Evolutionary conservation across 2,113 vertebrate genomes (phyloP), one percentile per base, ranked within the genome.

Genomic region (Ammodytes dubius): DNA sequence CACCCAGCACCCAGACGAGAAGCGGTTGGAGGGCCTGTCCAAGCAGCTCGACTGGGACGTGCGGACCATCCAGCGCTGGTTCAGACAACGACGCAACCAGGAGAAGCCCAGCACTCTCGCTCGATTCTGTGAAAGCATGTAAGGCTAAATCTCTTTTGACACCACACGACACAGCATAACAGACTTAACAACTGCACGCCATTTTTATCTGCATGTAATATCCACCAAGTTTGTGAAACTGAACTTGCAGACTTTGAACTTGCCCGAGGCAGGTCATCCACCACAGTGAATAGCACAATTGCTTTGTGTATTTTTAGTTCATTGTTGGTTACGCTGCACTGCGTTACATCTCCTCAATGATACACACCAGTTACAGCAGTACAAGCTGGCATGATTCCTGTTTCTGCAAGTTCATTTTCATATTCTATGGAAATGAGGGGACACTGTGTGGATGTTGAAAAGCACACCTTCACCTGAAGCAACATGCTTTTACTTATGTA

Each of bases 21-120:
- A 99, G 94, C 95, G 98, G 86, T 82, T 99, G 91, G 97, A 99
- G 85, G 98, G 98, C 17, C 95, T 99, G 61, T 99, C 98, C 84
- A 99, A 99, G 90, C 98, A 99, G 92, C 94, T 99, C 72, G 98
- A 99, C 95, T 99, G 98, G 98, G 97, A 99, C 53, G 97, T 99
- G 7, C 96, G 97, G 73, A 99, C 96, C 89, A 99, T 99, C 90
- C 97, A 99, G 74, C 97, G 96, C 27, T 99, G 98, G 98, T 99
- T 99, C 94, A 93, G 98, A 84, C 98, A 99, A 68, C 96, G 98
- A 35, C 97, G 98, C 86, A 99, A 99, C 94, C 98, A 99, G 92
- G 98, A 99, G 92, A 99, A 99, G 71, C 98, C 98, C 57, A 99
- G 98, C 92, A 98, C 96, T 9, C 96, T 99, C 39, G 96, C 95